Percentiles rank a stretch among this genome's conserved stretches.
phyloP scores from a whole-genome alignment of 2,888 invertebrate genomes.

The Tyria jacobaeae region DNA sequence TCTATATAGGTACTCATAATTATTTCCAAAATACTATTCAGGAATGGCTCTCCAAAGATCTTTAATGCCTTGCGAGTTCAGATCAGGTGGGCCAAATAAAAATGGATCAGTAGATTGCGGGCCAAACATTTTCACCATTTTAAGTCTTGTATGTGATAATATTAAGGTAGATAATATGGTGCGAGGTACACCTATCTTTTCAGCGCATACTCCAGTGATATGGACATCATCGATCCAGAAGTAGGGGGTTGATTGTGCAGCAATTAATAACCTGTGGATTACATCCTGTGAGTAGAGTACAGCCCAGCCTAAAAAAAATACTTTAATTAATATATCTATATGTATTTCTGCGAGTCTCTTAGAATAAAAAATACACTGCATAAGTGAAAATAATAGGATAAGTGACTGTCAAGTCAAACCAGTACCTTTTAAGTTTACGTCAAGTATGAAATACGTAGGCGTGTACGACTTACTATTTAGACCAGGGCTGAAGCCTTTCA shows the following conservation, averaged over 20 bases:
- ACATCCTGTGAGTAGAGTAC: conserved; percentile 89
- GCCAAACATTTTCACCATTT: conserved; percentile 55
- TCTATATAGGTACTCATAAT: no score
- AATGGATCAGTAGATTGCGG: conserved; percentile 69
- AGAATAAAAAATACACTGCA: not conserved
- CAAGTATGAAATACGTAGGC: no score
- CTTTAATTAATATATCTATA: not conserved
- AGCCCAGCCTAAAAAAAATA: conserved; percentile 79
- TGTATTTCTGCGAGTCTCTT: not conserved
- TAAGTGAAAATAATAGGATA: not conserved
- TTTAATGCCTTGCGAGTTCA: conserved; percentile 76
- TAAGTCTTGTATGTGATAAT: conserved; percentile 61
- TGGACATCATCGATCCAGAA: conserved; percentile 96
- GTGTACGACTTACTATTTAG: no score
- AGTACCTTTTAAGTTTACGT: no score
- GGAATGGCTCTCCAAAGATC: conserved; percentile 80
- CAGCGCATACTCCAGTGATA: conserved; percentile 89
- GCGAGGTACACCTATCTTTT: conserved; percentile 85
- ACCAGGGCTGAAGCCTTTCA: no score
- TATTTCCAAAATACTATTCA: conserved; percentile 29
- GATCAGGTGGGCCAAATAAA: conserved; percentile 85
- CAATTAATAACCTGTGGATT: conserved; percentile 84
- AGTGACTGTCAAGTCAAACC: no score
- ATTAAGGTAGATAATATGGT: conserved; percentile 81
- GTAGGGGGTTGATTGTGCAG: conserved; percentile 88